A percentile compares a stretch with the other conserved stretches of the same genome.
phyloP scores from a whole-genome alignment of 2,888 invertebrate genomes.

The Sesia bembeciformis region DNA sequence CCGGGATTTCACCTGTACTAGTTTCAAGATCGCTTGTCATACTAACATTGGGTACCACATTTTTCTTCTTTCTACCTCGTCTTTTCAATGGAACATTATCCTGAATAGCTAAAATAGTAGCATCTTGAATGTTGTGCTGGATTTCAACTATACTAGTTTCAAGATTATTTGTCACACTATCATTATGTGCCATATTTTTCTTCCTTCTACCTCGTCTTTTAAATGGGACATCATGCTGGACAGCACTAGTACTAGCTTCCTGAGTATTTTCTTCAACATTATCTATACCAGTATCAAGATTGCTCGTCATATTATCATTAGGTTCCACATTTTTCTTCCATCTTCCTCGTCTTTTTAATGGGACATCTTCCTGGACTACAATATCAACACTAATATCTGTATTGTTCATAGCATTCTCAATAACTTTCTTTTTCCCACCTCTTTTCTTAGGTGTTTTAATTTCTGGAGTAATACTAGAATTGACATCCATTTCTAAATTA shows the following conservation, averaged over 20 bases:
- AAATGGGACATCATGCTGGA: not conserved
- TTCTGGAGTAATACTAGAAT: no score
- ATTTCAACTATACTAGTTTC: constrained; percentile 2
- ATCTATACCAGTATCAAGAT: not conserved
- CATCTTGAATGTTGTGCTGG: not conserved
- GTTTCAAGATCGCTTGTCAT: constrained; percentile 1
- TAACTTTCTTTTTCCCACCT: constrained; percentile 5
- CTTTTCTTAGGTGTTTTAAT: constrained; percentile 2
- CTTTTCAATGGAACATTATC: not conserved
- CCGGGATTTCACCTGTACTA: constrained; percentile 3
- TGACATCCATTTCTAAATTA: no score
- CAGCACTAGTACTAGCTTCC: not conserved
- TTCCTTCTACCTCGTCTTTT: not conserved
- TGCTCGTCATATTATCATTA: not conserved
- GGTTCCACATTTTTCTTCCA: not conserved
- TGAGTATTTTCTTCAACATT: not conserved
- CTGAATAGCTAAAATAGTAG: no score
- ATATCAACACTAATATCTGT: not conserved
- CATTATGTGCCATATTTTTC: not conserved
- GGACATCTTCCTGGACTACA: not conserved
- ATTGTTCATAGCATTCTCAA: not conserved
- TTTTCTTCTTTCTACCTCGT: not conserved
- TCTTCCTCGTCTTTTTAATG: not conserved
- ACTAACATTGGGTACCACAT: not conserved
- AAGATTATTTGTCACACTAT: constrained; percentile 1